These are phyloP conservation scores for Vulpes vulpes DNA, from an alignment of 2,113 vertebrate genomes.

Conservation along the genomic window DNA sequence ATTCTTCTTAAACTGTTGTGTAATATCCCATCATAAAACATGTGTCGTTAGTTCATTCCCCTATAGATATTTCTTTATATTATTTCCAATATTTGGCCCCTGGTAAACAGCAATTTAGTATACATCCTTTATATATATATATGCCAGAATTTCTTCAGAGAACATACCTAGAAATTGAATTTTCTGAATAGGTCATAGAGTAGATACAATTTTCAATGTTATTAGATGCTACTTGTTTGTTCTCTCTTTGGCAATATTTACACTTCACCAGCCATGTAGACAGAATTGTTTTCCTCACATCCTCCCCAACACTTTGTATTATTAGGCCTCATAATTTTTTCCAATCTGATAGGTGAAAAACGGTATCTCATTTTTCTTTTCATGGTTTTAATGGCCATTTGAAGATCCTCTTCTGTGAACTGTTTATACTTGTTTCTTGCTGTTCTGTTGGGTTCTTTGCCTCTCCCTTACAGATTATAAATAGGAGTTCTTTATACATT, in stretches of 20 bases:
- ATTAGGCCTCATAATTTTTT: background rate
- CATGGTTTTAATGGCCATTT: background rate
- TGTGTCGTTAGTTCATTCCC: background rate
- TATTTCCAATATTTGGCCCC: background rate
- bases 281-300: background rate
- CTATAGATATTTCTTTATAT: background rate
- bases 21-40: background rate
- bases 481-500: slow-evolving; percentile 21
- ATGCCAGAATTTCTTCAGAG: background rate
- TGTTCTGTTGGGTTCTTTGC: background rate
- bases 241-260: background rate
- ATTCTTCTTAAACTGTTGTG: background rate
- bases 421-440: background rate
- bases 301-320: background rate
- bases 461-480: slow-evolving; percentile 30
- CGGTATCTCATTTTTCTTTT: background rate
- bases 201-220: background rate
- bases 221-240: background rate
- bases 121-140: background rate
- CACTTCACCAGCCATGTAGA: background rate
- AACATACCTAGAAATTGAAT: background rate
- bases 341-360: background rate
- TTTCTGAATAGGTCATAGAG: background rate
- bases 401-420: background rate
- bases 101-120: background rate